Base-by-base conservation (phyloP, 1,140 invertebrate species). In the Eumeta japonica region DNA sequence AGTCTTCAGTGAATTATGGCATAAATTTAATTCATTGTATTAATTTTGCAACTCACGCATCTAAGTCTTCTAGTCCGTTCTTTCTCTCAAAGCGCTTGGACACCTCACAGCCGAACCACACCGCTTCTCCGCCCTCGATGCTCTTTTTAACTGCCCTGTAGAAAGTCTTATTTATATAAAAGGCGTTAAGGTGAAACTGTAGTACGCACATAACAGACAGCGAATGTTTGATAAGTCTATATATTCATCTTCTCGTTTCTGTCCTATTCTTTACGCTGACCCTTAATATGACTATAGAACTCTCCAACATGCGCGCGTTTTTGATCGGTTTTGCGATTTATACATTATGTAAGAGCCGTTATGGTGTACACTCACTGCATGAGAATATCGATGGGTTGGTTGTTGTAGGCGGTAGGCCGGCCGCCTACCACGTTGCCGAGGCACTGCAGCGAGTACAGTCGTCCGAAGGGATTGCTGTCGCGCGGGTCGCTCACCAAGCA, bases 41-140 rank as follows among this genome's bases (percentile, higher is more conserved):
- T n/a, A n/a, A n/a, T n/a, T n/a, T n/a, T n/a, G 27, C 3, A 51
- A 55, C 84, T 83, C 64, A 90, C 87, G 87, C 79, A 46, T 83
- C 76, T 12, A 90, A 55, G 67, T 92, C 90, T 46, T 88, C 80
- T 16, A 92, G 79, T n/a, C 90, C 91, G 37, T 83, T 81, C 53
- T 92, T 92, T n/a, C 79, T 70, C 31, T 85, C 82, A 56, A 90
- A 88, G 35, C 87, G 70, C 68, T 92, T 92, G 32, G 79, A 81
- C 10, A 94, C 89, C 62, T 95, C 90, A 63, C 89, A 93, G n/a
- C 92, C 92, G 67, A 94, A 94, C 92, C 91, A 94, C 1, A 95
- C 90, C 3, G 90, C 81, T 61, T 94, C 90, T 20, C 87, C 86
- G 9, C 81, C 79, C 48, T 86, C 83, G 28, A 95, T 87, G 19